These are phyloP conservation scores for Anthonomus grandis DNA, from an alignment of 1,140 invertebrate genomes.

Conservation along the genomic window DNA sequence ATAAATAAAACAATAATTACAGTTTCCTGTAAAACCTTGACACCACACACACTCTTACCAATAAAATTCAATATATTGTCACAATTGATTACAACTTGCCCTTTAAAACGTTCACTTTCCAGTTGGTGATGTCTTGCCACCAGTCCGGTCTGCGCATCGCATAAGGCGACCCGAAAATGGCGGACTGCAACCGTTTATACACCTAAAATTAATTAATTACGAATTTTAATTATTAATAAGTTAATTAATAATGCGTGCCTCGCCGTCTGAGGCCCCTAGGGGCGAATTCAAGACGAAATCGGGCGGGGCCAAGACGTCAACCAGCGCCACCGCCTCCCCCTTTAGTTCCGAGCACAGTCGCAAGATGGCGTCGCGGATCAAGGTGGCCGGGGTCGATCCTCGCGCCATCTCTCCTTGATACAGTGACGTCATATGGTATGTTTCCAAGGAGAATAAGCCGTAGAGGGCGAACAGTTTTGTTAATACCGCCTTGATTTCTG, in stretches of 20 bases:
- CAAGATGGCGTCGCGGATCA: constrained; percentile 58
- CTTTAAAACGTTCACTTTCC: too few relatives aligned
- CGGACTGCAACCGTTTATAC: constrained; percentile 59
- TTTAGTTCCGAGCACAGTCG: constrained; percentile 63
- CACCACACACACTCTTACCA: too few relatives aligned
- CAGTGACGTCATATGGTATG: constrained; percentile 67
- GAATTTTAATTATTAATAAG: constrained; percentile 25
- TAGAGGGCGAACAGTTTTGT: constrained; percentile 67
- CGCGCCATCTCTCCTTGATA: constrained; percentile 70
- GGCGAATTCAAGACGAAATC: constrained; percentile 83
- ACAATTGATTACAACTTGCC: too few relatives aligned
- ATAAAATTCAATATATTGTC: too few relatives aligned
- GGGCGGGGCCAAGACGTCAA: constrained; percentile 81
- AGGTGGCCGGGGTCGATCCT: constrained; percentile 48
- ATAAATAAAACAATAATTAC: too few relatives aligned
- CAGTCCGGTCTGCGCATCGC: constrained; percentile 55
- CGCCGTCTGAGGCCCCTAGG: constrained; percentile 74
- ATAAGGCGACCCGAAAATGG: constrained; percentile 54
- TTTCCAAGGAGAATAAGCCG: constrained; percentile 68
- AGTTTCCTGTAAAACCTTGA: too few relatives aligned
- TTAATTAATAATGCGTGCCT: constrained; percentile 52
- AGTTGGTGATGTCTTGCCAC: constrained; percentile 60
- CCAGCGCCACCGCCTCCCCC: constrained; percentile 67
- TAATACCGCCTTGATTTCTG: constrained; percentile 57
- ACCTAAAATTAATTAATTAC: constrained; percentile 49